Conservation (phyloP, 2,888 invertebrate genomes). For the Hirtodrosophila cameraria region DNA sequence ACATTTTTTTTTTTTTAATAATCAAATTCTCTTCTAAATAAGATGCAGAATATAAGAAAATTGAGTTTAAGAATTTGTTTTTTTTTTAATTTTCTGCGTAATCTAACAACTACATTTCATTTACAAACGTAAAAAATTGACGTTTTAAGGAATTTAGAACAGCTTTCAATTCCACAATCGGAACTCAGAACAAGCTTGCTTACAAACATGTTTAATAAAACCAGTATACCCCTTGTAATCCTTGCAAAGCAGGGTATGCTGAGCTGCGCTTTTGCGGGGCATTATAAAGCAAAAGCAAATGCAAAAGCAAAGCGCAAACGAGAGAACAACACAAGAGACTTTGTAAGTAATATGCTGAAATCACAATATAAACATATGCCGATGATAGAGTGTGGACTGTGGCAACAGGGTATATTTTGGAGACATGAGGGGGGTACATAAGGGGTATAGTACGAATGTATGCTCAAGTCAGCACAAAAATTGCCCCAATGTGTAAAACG, state of each 20-base stretch:
- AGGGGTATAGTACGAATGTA: neutral
- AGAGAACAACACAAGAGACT: constrained; percentile 65
- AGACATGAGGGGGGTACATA: neutral
- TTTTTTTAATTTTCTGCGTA: too few relatives aligned
- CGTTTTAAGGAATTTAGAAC: too few relatives aligned
- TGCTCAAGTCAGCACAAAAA: constrained; percentile 46
- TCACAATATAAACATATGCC: constrained; percentile 55
- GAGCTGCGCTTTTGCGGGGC: constrained; percentile 54
- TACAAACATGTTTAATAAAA: neutral
- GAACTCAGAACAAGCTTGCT: too few relatives aligned
- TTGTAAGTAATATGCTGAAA: constrained; percentile 76
- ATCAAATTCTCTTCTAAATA: too few relatives aligned
- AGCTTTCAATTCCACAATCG: too few relatives aligned
- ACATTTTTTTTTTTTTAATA: too few relatives aligned
- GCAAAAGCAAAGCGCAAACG: constrained; percentile 40
- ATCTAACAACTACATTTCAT: too few relatives aligned
- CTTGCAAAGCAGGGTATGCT: constrained; percentile 24
- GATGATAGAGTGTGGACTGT: too few relatives aligned
- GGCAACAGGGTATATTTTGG: constrained; percentile 8
- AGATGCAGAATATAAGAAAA: too few relatives aligned
- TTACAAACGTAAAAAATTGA: too few relatives aligned
- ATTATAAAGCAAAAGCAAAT: constrained; percentile 50
- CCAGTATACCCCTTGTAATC: neutral
- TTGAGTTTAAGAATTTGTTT: too few relatives aligned
- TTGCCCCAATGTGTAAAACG: constrained; percentile 38